Conservation (phyloP, 2,113 vertebrate genomes). For the Hyperopisus bebe region DNA sequence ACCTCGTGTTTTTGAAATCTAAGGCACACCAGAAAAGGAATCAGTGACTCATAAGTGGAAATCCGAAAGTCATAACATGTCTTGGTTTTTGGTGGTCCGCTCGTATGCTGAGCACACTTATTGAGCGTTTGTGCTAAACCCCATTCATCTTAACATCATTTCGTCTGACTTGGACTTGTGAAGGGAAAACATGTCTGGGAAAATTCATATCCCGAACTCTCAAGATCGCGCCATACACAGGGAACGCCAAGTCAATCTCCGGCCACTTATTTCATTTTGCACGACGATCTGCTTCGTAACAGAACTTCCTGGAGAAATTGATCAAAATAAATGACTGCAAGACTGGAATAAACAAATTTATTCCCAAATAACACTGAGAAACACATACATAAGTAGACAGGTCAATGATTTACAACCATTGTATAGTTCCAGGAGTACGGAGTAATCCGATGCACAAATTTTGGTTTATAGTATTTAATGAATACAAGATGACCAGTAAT, state of each 20-base stretch:
- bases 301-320: background rate
- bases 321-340: background rate
- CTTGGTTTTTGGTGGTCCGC: background rate
- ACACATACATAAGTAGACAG: background rate
- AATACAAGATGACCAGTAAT: slow-evolving; percentile 3
- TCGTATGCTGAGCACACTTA: background rate
- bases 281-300: background rate
- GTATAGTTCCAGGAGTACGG: background rate
- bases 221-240: background rate
- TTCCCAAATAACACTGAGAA: background rate
- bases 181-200: background rate
- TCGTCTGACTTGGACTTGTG: background rate
- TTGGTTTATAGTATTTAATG: slow-evolving; percentile 1
- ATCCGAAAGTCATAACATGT: slow-evolving; percentile 8
- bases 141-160: background rate
- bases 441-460: background rate
- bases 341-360: background rate
- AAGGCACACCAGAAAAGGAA: slow-evolving; percentile 36
- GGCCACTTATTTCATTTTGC: background rate
- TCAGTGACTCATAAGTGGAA: background rate
- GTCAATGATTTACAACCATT: background rate
- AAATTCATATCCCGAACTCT: background rate
- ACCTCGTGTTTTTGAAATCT: slow-evolving; percentile 34
- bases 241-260: background rate
- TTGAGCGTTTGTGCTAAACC: background rate